Conservation (phyloP, 2,113 vertebrate species). For the Phaethon lepturus region DNA sequence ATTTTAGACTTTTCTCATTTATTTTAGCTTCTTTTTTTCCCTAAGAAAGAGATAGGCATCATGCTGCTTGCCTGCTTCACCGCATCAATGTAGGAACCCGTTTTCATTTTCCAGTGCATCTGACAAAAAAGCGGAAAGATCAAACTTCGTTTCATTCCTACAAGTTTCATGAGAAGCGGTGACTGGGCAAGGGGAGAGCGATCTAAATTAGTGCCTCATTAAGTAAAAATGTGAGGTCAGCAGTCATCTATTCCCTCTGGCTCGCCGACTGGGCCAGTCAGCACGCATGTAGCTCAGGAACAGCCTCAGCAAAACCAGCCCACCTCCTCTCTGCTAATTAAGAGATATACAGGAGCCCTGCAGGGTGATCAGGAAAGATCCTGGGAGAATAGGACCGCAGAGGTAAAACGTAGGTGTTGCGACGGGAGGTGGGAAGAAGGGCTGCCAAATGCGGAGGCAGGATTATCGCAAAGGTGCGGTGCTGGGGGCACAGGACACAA, state of each 20-base stretch:
- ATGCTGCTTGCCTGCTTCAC: slow-evolving; percentile 2
- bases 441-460: neutral
- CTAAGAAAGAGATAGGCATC: neutral
- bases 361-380: slow-evolving; percentile 3
- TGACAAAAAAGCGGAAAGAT: slow-evolving; percentile 19
- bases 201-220: slow-evolving; percentile 65
- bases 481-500: neutral
- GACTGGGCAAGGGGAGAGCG: slow-evolving; percentile 41
- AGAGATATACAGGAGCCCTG: neutral
- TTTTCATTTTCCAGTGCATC: neutral
- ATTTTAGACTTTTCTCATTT: neutral
- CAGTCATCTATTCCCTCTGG: slow-evolving; percentile 51
- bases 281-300: neutral
- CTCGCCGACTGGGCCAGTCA: neutral
- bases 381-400: neutral
- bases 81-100: fast-evolving
- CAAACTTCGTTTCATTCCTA: slow-evolving; percentile 34
- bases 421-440: neutral
- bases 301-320: slow-evolving; percentile 28
- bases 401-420: slow-evolving; percentile 11
- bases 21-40: neutral
- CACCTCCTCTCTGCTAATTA: slow-evolving; percentile 13
- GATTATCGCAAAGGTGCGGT: neutral
- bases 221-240: slow-evolving; percentile 64
- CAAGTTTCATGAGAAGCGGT: slow-evolving; percentile 33